A percentile compares a stretch with the other conserved stretches of the same genome.
These are phyloP conservation scores for Onthophagus sagittarius DNA, from an alignment of 2,888 invertebrate species.

Conservation along the genomic window DNA sequence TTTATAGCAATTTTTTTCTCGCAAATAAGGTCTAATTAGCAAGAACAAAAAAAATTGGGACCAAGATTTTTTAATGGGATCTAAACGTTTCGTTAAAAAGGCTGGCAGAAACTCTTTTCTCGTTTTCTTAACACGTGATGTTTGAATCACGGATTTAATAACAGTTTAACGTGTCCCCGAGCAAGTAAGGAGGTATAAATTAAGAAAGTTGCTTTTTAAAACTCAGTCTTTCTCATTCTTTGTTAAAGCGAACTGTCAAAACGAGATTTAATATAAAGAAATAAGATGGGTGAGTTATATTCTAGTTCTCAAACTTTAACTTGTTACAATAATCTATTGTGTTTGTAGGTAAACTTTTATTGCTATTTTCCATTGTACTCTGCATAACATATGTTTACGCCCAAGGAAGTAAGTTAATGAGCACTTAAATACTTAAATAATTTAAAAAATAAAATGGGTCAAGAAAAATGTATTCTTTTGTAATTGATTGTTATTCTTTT, in stretches of 20 bases:
- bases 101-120: not conserved
- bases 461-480: not conserved
- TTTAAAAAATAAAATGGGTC: too few species aligned
- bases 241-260: not conserved
- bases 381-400: conserved; percentile 7
- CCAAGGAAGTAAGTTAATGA: conserved; percentile 7
- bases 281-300: conserved; percentile 13
- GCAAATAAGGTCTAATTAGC: not conserved
- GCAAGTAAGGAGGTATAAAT: not conserved
- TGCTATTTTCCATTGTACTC: not conserved
- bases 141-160: not conserved
- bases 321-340: too few species aligned
- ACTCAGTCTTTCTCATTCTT: not conserved
- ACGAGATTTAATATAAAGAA: not conserved
- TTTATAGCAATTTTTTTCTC: too few species aligned
- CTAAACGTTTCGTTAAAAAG: not conserved
- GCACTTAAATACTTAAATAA: too few species aligned
- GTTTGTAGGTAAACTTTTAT: conserved; percentile 10
- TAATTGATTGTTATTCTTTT: too few species aligned
- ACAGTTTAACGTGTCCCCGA: not conserved
- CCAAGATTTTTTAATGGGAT: not conserved
- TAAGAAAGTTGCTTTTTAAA: not conserved
- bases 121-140: not conserved
- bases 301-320: too few species aligned
- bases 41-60: not conserved